A percentile compares a stretch with the other conserved stretches of the same genome.
Evolutionary conservation across 1,140 invertebrate genomes (phyloP).

Genomic region (Macrotrachela quadricornifera): DNA sequence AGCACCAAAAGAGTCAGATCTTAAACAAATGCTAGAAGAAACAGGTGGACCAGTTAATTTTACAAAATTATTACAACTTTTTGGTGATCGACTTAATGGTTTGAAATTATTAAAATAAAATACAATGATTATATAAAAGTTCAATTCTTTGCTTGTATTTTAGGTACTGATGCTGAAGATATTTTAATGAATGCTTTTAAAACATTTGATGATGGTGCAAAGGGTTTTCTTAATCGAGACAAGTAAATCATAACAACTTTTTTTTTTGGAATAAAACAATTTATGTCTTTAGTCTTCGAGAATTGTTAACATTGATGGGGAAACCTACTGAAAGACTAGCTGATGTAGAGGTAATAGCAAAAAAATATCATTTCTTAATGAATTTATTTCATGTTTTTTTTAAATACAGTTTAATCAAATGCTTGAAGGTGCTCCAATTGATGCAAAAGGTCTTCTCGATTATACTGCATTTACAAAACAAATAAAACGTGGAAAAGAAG

Average conservation of each 20-base stretch:
- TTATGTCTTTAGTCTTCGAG: neutral
- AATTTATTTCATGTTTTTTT: neutral
- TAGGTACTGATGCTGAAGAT: constrained; percentile 64
- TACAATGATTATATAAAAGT: no score
- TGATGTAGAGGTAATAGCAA: neutral
- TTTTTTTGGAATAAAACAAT: neutral
- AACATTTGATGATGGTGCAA: constrained; percentile 58
- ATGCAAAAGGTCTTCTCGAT: constrained; percentile 9
- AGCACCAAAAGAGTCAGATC: constrained; percentile 62
- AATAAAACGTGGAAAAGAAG: constrained; percentile 11
- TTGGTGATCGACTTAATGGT: constrained; percentile 40
- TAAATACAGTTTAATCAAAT: constrained; percentile 6
- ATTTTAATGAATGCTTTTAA: constrained; percentile 79
- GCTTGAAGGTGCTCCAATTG: constrained; percentile 7
- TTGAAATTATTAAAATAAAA: neutral
- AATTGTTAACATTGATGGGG: neutral
- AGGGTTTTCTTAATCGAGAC: constrained; percentile 4
- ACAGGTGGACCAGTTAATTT: constrained; percentile 79
- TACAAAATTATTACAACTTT: constrained; percentile 71
- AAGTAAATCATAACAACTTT: neutral
- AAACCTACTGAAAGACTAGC: neutral
- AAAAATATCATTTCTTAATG: no score
- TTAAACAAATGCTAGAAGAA: constrained; percentile 70
- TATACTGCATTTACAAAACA: constrained; percentile 7
- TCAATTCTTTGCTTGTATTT: neutral